Evolutionary conservation across 1,140 invertebrate genomes (phyloP).

Genomic region (Listronotus bonariensis): DNA sequence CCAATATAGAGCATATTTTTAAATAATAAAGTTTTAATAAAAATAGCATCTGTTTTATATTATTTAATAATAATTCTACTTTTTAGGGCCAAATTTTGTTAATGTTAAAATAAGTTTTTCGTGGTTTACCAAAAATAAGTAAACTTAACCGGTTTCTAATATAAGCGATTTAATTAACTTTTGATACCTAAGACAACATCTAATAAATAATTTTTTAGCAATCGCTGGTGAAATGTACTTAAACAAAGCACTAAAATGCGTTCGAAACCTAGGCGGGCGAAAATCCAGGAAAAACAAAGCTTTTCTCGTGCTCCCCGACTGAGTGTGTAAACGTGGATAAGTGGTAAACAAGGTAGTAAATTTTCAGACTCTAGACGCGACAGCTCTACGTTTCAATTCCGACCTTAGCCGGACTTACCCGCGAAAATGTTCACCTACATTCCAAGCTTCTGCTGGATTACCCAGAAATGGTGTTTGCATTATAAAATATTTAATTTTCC

Average conservation of each 20-base stretch:
- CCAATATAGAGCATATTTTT: no score
- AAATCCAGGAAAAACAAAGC: conserved; percentile 53
- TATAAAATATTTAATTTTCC: background rate
- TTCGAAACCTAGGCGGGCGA: conserved; percentile 38
- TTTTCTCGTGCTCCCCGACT: conserved; percentile 44
- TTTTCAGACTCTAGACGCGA: conserved; percentile 50
- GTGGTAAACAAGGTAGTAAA: conserved; percentile 59
- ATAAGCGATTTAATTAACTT: no score
- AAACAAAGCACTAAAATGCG: conserved; percentile 9
- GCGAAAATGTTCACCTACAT: conserved; percentile 12
- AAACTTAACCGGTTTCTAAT: no score
- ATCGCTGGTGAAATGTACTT: no score
- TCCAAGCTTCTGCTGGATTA: background rate
- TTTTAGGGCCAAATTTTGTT: no score
- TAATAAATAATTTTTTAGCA: background rate
- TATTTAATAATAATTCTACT: no score
- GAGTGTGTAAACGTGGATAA: conserved; percentile 57
- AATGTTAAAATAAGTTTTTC: no score
- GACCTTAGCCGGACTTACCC: conserved; percentile 8
- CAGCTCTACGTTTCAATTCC: conserved; percentile 27
- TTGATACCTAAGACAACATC: no score
- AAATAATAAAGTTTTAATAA: no score
- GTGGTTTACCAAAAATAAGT: no score
- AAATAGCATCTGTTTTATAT: no score
- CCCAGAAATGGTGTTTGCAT: background rate